These are phyloP conservation scores for Thryonomys swinderianus DNA, from an alignment of 2,113 vertebrate species.

Conservation along the genomic window DNA sequence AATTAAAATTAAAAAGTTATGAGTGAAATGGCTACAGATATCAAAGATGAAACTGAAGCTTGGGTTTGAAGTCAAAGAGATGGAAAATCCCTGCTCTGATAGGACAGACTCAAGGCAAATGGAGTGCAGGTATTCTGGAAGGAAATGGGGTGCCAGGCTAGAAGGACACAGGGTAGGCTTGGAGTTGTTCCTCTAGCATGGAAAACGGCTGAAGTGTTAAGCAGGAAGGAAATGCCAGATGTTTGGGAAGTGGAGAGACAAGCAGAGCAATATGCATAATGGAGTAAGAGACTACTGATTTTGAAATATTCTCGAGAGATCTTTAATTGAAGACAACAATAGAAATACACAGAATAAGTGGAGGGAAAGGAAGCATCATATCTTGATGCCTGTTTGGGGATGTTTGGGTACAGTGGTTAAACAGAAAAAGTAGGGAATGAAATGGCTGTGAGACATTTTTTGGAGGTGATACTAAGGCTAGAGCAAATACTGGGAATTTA, in stretches of 20 bases:
- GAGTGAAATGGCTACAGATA: neutral
- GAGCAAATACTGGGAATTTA: neutral
- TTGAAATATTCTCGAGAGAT: neutral
- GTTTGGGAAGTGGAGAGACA: neutral
- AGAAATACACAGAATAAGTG: neutral
- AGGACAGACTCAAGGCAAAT: neutral
- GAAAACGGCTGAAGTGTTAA: neutral
- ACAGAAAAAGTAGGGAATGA: neutral
- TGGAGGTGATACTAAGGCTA: neutral
- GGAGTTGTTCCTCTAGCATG: neutral
- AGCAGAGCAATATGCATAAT: neutral
- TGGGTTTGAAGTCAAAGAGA: neutral
- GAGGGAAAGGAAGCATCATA: neutral
- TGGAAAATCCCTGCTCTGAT: neutral
- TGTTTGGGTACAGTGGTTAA: neutral
- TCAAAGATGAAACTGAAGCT: neutral
- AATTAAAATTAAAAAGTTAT: neutral
- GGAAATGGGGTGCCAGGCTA: neutral
- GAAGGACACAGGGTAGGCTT: neutral
- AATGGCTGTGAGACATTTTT: neutral
- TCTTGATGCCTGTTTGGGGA: neutral
- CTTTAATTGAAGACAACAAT: neutral
- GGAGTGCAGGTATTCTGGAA: too few relatives aligned
- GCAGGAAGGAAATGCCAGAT: neutral
- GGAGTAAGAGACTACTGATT: neutral